Percentiles rank a stretch among this genome's conserved stretches.
Conservation (phyloP, 1,140 invertebrate species). For the Hesperophylax magnus region DNA sequence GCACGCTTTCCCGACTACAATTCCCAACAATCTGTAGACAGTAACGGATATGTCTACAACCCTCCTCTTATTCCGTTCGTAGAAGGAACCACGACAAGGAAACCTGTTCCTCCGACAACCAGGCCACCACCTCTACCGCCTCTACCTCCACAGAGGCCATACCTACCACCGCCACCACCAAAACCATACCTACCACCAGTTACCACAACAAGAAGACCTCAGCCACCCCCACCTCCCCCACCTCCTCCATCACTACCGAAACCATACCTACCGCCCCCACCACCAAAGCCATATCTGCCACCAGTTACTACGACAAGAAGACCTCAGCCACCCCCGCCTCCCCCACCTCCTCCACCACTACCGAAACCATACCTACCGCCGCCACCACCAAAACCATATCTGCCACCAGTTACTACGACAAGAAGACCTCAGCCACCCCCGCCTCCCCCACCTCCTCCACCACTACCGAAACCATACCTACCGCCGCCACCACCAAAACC, state of each 20-base stretch:
- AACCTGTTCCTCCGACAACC: background rate
- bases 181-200: slow-evolving; percentile 48
- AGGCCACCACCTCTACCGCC: background rate
- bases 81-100: slow-evolving; percentile 5
- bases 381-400: slow-evolving; percentile 48
- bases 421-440: slow-evolving; percentile 52
- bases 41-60: slow-evolving; percentile 18
- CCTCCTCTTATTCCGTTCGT: slow-evolving; percentile 43
- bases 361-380: slow-evolving; percentile 54
- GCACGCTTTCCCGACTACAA: slow-evolving; percentile 17
- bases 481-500: background rate
- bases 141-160: background rate
- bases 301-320: slow-evolving; percentile 16
- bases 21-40: slow-evolving; percentile 9
- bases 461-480: slow-evolving; percentile 57
- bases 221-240: slow-evolving; percentile 50
- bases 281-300: slow-evolving; percentile 3
- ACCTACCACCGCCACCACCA: slow-evolving; percentile 48
- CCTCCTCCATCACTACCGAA: slow-evolving; percentile 53
- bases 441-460: slow-evolving; percentile 45
- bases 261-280: slow-evolving; percentile 47
- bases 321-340: too few relatives aligned
- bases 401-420: slow-evolving; percentile 47
- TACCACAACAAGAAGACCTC: slow-evolving; percentile 46
- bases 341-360: slow-evolving; percentile 30